Evolutionary conservation across 1,140 invertebrate species (phyloP).

Genomic region (Philopotamus ludificatus): DNA sequence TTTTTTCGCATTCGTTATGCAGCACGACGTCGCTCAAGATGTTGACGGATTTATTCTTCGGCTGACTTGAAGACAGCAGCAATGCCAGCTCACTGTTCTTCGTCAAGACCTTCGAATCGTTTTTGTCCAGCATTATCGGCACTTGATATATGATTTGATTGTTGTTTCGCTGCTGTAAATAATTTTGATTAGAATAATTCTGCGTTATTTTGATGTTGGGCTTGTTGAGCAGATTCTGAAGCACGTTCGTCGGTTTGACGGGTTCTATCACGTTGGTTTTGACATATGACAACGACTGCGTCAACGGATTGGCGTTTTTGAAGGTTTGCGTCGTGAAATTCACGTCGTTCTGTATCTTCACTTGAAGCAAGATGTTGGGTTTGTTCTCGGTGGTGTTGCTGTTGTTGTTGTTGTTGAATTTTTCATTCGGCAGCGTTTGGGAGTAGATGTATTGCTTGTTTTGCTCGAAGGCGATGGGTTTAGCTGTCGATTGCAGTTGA

Average conservation of each 20-base stretch:
- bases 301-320: slow-evolving; percentile 30
- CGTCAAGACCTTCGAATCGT: slow-evolving; percentile 20
- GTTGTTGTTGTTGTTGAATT: slow-evolving; percentile 44
- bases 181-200: slow-evolving; percentile 7
- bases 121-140: slow-evolving; percentile 42
- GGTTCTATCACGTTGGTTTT: slow-evolving; percentile 45
- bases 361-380: slow-evolving; percentile 5
- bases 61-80: slow-evolving; percentile 30
- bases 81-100: slow-evolving; percentile 35
- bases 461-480: too few relatives aligned
- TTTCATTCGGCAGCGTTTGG: slow-evolving; percentile 53
- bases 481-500: slow-evolving; percentile 49
- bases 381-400: background rate
- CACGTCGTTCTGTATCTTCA: background rate
- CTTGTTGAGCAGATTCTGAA: slow-evolving; percentile 38
- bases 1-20: slow-evolving; percentile 9
- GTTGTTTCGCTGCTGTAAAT: slow-evolving; percentile 44
- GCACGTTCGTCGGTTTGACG: slow-evolving; percentile 44
- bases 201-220: slow-evolving; percentile 21
- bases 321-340: slow-evolving; percentile 21
- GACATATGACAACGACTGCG: slow-evolving; percentile 46
- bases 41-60: slow-evolving; percentile 21
- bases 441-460: slow-evolving; percentile 38
- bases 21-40: background rate
- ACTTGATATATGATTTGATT: slow-evolving; percentile 52